Conservation (phyloP, 2,888 invertebrate species). For the Lochmaea capreae region DNA sequence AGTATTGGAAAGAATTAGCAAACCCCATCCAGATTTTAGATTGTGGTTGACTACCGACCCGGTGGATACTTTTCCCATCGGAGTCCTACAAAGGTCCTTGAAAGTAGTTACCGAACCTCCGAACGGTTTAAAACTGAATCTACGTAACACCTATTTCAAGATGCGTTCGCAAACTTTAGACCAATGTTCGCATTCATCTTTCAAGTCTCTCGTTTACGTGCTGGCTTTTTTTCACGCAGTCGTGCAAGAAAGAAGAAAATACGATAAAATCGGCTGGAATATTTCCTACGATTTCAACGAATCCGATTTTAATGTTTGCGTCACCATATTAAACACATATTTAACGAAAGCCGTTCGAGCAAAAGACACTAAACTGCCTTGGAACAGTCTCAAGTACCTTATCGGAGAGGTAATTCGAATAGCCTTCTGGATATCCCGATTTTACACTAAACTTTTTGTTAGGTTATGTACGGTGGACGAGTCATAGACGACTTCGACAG, state of each 20-base stretch:
- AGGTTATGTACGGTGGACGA: slow-evolving; percentile 91
- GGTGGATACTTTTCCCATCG: slow-evolving; percentile 87
- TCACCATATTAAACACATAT: slow-evolving; percentile 87
- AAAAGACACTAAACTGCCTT: slow-evolving; percentile 78
- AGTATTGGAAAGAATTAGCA: slow-evolving; percentile 79
- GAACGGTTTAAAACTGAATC: slow-evolving; percentile 86
- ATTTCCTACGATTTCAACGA: slow-evolving; percentile 94
- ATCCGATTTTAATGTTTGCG: slow-evolving; percentile 90
- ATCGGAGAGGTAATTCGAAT: slow-evolving; percentile 79
- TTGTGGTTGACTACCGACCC: slow-evolving; percentile 95
- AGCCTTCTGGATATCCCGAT: too few relatives aligned
- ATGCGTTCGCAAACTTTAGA: slow-evolving; percentile 80
- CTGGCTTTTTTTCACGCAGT: slow-evolving; percentile 95
- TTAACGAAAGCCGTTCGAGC: slow-evolving; percentile 75
- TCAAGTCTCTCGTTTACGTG: slow-evolving; percentile 85
- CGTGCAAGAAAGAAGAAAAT: slow-evolving; percentile 90
- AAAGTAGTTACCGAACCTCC: slow-evolving; percentile 94
- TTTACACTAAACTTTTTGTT: background rate
- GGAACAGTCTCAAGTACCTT: slow-evolving; percentile 91
- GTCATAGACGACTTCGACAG: slow-evolving; percentile 93
- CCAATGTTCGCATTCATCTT: slow-evolving; percentile 80
- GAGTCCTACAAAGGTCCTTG: slow-evolving; percentile 73
- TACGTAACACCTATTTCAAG: slow-evolving; percentile 90
- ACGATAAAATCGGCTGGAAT: slow-evolving; percentile 94
- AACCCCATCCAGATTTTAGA: slow-evolving; percentile 91